A percentile compares a stretch with the other conserved stretches of the same genome.
Conservation (phyloP, 2,113 vertebrate species). For the Pagrus major region DNA sequence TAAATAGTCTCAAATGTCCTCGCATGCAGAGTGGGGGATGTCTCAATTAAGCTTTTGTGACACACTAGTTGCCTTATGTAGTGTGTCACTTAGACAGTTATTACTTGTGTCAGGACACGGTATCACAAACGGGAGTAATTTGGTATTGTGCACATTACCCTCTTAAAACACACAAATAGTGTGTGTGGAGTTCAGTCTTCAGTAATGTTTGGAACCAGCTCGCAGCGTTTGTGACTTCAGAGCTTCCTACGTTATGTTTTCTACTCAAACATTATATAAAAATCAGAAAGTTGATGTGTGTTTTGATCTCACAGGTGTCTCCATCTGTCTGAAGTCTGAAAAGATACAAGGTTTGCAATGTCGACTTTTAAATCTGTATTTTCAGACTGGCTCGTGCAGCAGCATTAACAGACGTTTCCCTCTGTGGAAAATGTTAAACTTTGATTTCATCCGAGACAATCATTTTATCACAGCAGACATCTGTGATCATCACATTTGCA, state of each 20-base stretch:
- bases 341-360: not conserved
- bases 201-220: not conserved
- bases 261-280: not conserved
- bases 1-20: constrained; percentile 75
- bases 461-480: not conserved
- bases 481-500: not conserved
- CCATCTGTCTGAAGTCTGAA: not conserved
- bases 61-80: constrained; percentile 52
- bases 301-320: not conserved
- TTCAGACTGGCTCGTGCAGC: too few relatives aligned
- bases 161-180: not conserved
- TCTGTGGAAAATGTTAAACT: not conserved
- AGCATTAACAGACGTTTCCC: too few relatives aligned
- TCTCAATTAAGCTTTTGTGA: constrained; percentile 74
- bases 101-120: constrained; percentile 4
- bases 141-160: not conserved
- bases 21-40: constrained; percentile 54
- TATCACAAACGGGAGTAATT: not conserved
- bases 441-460: not conserved
- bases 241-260: not conserved
- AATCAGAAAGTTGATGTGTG: not conserved
- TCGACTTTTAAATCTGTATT: not conserved
- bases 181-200: not conserved
- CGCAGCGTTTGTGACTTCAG: not conserved
- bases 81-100: constrained; percentile 38